Percentiles rank a stretch among this genome's conserved stretches.
Conservation (phyloP, 2,888 invertebrate genomes). For the Boloria selene region DNA sequence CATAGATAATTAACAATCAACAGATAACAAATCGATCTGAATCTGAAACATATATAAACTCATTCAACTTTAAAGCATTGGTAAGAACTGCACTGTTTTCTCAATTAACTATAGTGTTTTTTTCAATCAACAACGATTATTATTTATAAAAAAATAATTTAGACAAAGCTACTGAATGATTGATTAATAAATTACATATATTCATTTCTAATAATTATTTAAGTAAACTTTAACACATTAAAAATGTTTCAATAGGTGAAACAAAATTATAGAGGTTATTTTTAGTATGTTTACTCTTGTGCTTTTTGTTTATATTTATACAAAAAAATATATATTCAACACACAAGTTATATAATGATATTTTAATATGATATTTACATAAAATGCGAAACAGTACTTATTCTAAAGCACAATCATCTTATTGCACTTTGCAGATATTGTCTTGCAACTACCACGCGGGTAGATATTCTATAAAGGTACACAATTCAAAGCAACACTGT, state of each 20-base stretch:
- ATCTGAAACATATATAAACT: constrained; percentile 4
- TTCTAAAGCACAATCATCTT: constrained; percentile 53
- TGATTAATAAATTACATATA: constrained; percentile 14
- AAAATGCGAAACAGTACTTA: constrained; percentile 34
- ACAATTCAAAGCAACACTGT: constrained; percentile 5
- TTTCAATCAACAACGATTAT: constrained; percentile 6
- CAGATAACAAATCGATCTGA: constrained; percentile 6
- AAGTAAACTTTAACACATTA: constrained; percentile 18
- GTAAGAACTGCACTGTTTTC: background rate
- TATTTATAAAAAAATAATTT: constrained; percentile 3
- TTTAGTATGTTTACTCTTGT: background rate
- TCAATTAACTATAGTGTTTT: background rate
- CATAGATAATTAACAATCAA: constrained; percentile 9
- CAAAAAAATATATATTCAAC: constrained; percentile 32
- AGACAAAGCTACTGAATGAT: background rate
- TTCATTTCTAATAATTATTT: constrained; percentile 20
- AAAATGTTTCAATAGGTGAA: background rate
- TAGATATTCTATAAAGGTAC: constrained; percentile 4
- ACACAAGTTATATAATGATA: constrained; percentile 30
- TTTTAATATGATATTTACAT: constrained; percentile 37
- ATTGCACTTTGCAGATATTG: constrained; percentile 59
- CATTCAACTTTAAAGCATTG: constrained; percentile 12
- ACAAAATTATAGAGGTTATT: background rate
- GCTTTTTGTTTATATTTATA: constrained; percentile 11
- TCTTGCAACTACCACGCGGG: constrained; percentile 45